Evolutionary conservation across 2,113 vertebrate species (phyloP).

Genomic region (Phalacrocorax brasilianus): DNA sequence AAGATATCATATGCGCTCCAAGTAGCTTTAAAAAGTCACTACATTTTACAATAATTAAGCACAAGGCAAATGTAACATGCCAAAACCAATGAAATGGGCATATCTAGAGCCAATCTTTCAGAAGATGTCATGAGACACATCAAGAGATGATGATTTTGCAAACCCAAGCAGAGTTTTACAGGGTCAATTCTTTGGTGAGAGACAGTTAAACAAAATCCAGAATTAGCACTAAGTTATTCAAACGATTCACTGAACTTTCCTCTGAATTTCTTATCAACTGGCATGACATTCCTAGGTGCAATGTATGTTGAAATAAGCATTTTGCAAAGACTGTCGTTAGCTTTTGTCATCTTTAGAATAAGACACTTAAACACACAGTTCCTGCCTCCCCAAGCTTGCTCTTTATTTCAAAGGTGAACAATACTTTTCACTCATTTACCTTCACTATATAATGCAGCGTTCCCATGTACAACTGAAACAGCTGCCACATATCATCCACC

Average conservation of each 20-base stretch:
- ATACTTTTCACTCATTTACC: background rate
- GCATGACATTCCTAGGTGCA: background rate
- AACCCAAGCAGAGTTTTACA: background rate
- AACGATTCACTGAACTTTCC: background rate
- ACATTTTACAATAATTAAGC: background rate
- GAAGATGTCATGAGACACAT: background rate
- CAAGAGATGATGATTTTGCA: background rate
- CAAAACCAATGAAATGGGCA: background rate
- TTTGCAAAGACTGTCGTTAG: background rate
- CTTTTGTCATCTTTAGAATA: background rate
- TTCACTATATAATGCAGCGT: background rate
- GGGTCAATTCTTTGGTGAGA: background rate
- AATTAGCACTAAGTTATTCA: background rate
- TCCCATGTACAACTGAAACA: background rate
- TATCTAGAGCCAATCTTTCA: background rate
- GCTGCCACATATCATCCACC: background rate
- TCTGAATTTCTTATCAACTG: background rate
- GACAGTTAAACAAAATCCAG: background rate
- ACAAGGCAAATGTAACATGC: background rate
- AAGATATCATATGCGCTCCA: background rate
- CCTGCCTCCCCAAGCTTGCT: background rate
- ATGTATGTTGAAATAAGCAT: background rate
- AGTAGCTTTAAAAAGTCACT: background rate
- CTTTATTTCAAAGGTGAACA: background rate
- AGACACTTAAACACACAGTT: background rate